Evolutionary conservation across 2,797 vertebrate genomes (phyloP).

Genomic region (Ficedula albicollis): DNA sequence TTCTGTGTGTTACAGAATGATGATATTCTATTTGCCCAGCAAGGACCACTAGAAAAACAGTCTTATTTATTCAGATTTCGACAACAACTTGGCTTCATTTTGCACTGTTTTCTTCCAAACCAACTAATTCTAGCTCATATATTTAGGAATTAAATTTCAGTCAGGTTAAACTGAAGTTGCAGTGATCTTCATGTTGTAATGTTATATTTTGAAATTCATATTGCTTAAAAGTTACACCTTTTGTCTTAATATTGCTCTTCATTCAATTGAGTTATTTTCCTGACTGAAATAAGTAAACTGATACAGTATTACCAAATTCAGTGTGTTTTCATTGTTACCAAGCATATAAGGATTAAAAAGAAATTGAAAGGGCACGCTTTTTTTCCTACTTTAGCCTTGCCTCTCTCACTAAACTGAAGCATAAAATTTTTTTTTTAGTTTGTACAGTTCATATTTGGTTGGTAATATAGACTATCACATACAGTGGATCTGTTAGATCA

Average conservation of each 20-base stretch:
- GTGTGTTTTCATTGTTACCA: not conserved
- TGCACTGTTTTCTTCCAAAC: not conserved
- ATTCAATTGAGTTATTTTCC: not conserved
- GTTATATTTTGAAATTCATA: rapidly evolving
- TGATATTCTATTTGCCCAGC: not conserved
- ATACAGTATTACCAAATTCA: not conserved
- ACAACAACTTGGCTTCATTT: not conserved
- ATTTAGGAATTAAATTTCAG: not conserved
- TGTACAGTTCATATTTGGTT: not conserved
- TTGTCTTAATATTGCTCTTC: not conserved
- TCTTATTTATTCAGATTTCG: not conserved
- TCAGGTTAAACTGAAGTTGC: not conserved
- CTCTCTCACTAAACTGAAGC: not conserved
- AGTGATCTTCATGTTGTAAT: not conserved
- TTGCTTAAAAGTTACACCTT: not conserved
- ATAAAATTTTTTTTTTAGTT: rapidly evolving
- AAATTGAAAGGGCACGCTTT: not conserved
- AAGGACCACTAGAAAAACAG: not conserved
- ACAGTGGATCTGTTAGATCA: not conserved
- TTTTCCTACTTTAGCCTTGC: not conserved
- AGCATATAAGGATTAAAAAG: not conserved
- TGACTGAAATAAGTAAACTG: not conserved
- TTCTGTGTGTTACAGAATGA: not conserved
- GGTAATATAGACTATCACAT: not conserved
- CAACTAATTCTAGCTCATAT: not conserved